Conservation (phyloP, 2,888 invertebrate species). For the Hylaea fasciaria region DNA sequence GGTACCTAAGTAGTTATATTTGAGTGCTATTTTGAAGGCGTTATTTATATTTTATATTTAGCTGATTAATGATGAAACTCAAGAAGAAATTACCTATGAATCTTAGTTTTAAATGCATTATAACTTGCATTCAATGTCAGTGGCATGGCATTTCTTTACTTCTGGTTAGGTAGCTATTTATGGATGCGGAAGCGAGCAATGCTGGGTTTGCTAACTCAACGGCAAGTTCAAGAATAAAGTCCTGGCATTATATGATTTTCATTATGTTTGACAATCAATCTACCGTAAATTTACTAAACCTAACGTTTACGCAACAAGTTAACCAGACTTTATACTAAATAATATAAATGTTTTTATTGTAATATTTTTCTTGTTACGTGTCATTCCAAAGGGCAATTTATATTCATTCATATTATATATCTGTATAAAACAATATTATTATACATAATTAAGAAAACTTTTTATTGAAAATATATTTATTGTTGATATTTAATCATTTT, state of each 20-base stretch:
- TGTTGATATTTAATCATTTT: conserved; percentile 32
- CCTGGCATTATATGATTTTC: background rate
- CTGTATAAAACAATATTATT: background rate
- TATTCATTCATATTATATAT: too few species aligned
- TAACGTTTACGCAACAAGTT: background rate
- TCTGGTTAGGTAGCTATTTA: conserved; percentile 8
- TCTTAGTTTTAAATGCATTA: background rate
- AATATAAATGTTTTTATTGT: background rate
- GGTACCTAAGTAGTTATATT: too few species aligned
- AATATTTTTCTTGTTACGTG: background rate
- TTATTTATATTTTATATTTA: too few species aligned
- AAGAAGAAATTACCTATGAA: background rate
- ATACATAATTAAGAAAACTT: conserved; percentile 21
- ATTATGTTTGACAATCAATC: too few species aligned
- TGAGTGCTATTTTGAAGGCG: too few species aligned
- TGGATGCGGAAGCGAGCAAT: conserved; percentile 17
- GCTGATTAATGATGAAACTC: background rate
- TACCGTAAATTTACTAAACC: too few species aligned
- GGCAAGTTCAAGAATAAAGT: conserved; percentile 11
- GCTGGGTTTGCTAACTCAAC: background rate
- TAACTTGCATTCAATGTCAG: background rate
- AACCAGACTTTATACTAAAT: too few species aligned
- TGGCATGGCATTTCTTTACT: background rate
- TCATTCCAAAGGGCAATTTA: background rate
- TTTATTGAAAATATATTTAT: conserved; percentile 33